Conservation (phyloP, 1,140 invertebrate genomes). For the Chrysopa pallens region DNA sequence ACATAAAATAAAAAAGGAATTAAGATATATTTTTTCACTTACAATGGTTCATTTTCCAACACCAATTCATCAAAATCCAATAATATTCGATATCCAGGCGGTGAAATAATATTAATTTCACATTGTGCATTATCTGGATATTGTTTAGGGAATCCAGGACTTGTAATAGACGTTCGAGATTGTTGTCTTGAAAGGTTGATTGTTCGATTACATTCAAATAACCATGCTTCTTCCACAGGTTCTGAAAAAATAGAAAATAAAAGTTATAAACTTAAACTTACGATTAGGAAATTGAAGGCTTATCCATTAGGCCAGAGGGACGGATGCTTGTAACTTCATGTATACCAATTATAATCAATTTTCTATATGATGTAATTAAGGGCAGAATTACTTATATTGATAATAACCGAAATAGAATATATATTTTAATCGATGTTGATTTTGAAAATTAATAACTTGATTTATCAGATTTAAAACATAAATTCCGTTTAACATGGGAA, state of each 20-base stretch:
- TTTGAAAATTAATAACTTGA: too few relatives aligned
- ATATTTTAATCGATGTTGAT: too few relatives aligned
- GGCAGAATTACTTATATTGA: too few relatives aligned
- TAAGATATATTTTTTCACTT: slow-evolving; percentile 22
- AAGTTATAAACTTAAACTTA: not conserved
- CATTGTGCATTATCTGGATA: slow-evolving; percentile 54
- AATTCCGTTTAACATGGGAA: too few relatives aligned
- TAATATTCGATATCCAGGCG: slow-evolving; percentile 35
- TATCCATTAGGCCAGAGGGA: not conserved
- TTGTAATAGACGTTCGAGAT: slow-evolving; percentile 35
- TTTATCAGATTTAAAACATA: too few relatives aligned
- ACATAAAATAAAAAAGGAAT: not conserved
- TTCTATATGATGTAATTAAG: too few relatives aligned
- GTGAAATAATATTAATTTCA: slow-evolving; percentile 34
- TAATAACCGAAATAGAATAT: too few relatives aligned
- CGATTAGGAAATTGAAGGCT: slow-evolving; percentile 10
- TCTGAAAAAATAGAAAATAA: slow-evolving; percentile 13
- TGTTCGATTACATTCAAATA: slow-evolving; percentile 39
- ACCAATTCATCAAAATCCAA: slow-evolving; percentile 50
- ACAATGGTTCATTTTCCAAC: slow-evolving; percentile 48
- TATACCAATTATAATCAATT: too few relatives aligned
- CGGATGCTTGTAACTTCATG: too few relatives aligned
- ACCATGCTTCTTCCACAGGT: slow-evolving; percentile 18
- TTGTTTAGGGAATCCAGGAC: slow-evolving; percentile 45
- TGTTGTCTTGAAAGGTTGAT: slow-evolving; percentile 34